Evolutionary conservation across 2,888 invertebrate species (phyloP).

Genomic region (Carcina quercana): DNA sequence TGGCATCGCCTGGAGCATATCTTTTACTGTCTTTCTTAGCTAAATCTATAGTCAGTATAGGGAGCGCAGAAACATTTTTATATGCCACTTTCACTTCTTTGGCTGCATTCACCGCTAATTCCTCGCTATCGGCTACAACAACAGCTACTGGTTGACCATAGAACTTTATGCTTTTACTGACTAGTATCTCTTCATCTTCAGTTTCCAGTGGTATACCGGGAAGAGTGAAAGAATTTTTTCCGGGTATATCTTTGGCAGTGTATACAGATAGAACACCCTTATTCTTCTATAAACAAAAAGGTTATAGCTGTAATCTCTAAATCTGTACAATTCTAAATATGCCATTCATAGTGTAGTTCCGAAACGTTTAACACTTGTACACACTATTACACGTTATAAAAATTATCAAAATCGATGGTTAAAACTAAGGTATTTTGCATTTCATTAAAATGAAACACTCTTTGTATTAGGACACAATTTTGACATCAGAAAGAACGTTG

Average conservation of each 20-base stretch:
- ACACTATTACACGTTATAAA: too few species aligned
- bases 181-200: conserved; percentile 67
- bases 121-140: conserved; percentile 75
- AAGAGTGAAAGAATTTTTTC: conserved; percentile 72
- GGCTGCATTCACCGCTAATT: conserved; percentile 71
- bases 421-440: not conserved
- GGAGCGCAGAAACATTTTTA: conserved; percentile 37
- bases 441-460: too few species aligned
- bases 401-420: too few species aligned
- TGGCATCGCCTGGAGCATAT: conserved; percentile 26
- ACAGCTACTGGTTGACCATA: conserved; percentile 82
- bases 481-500: too few species aligned
- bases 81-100: conserved; percentile 75
- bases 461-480: too few species aligned
- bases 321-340: too few species aligned
- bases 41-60: conserved; percentile 49
- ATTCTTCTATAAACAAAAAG: conserved; percentile 59
- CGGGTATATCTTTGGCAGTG: conserved; percentile 80
- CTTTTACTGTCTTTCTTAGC: conserved; percentile 59
- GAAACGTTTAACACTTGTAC: too few species aligned
- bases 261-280: conserved; percentile 78
- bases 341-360: too few species aligned
- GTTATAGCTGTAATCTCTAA: too few species aligned
- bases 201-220: conserved; percentile 43
- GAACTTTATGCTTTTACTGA: conserved; percentile 69